Evolutionary conservation across 2,888 invertebrate species (phyloP).

Genomic region (Pterobdella sp.): DNA sequence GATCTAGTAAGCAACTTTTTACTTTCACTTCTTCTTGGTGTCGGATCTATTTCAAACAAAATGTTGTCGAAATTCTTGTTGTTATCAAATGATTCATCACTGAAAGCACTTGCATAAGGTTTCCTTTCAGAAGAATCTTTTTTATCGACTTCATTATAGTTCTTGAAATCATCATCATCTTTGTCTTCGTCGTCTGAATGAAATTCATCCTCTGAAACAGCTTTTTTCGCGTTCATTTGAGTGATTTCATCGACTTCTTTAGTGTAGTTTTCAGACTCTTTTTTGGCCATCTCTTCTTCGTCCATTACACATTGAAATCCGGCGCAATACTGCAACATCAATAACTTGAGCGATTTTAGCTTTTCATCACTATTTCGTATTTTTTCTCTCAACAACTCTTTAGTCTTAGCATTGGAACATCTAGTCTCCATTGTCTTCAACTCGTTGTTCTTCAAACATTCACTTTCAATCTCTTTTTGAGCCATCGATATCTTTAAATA

Average conservation of each 20-base stretch:
- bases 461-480: slow-evolving; percentile 66
- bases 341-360: slow-evolving; percentile 79
- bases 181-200: not conserved
- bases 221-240: not conserved
- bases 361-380: slow-evolving; percentile 69
- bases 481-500: slow-evolving; percentile 63
- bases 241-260: slow-evolving; percentile 8
- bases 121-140: not conserved
- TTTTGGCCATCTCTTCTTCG: slow-evolving; percentile 46
- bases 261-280: not conserved
- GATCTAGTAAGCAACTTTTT: not conserved
- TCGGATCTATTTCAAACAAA: not conserved
- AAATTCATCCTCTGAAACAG: not conserved
- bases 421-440: slow-evolving; percentile 48
- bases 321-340: slow-evolving; percentile 88
- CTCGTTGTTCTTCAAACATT: slow-evolving; percentile 58
- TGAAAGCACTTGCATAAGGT: not conserved
- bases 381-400: slow-evolving; percentile 36
- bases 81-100: not conserved
- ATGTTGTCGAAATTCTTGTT: not conserved
- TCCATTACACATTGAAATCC: slow-evolving; percentile 75
- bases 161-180: too few species aligned
- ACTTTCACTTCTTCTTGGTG: too few species aligned
- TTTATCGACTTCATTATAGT: too few species aligned
- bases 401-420: slow-evolving; percentile 40